Conservation (phyloP, 2,113 vertebrate genomes). For the Gulo gulo region DNA sequence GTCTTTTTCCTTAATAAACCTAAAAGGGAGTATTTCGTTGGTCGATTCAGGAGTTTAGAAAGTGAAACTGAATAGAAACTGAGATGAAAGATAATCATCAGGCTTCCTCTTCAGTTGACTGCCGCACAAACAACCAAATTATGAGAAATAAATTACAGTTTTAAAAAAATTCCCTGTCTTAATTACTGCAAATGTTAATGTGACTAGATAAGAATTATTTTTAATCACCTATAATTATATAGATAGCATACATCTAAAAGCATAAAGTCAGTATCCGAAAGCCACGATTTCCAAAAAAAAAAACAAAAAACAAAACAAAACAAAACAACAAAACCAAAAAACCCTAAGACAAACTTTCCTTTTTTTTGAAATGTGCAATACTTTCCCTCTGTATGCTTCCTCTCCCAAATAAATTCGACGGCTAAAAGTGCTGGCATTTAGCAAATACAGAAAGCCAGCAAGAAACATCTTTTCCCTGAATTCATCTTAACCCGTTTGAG, state of each 20-base stretch:
- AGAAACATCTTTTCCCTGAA: background rate
- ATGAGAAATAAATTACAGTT: constrained; percentile 63
- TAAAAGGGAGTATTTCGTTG: background rate
- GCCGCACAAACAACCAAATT: constrained; percentile 39
- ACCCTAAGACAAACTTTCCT: constrained; percentile 42
- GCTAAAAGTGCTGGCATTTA: constrained; percentile 6
- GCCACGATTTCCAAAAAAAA: background rate
- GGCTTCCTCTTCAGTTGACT: constrained; percentile 51
- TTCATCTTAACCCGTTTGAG: constrained; percentile 4
- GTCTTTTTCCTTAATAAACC: constrained; percentile 37
- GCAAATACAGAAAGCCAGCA: background rate
- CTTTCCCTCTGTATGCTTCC: background rate
- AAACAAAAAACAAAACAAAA: too few relatives aligned
- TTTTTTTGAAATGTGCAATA: constrained; percentile 29
- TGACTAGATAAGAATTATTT: constrained; percentile 63
- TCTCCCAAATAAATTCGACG: background rate
- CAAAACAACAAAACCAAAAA: background rate
- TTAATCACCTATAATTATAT: constrained; percentile 58
- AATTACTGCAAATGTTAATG: constrained; percentile 52
- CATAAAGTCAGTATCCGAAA: constrained; percentile 34
- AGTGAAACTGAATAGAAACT: constrained; percentile 69
- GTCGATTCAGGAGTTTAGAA: constrained; percentile 56
- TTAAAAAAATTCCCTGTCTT: constrained; percentile 34
- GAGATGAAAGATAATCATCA: constrained; percentile 48
- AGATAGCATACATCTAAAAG: constrained; percentile 28